Evolutionary conservation across 92 coral and sea anemone genomes (phyloP).

Genomic region (Montipora capitata): DNA sequence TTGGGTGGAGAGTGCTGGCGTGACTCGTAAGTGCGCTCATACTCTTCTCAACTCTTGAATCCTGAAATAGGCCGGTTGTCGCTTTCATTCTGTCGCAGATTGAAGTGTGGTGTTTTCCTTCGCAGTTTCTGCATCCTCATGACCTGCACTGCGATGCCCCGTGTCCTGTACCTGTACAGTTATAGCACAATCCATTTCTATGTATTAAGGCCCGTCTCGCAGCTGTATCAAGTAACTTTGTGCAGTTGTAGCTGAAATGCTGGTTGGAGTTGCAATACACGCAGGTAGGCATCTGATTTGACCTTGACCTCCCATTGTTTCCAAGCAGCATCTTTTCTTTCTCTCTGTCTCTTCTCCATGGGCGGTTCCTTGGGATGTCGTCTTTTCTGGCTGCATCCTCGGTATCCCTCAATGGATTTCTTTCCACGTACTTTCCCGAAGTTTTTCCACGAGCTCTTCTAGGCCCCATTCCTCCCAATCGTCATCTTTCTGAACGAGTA

Average conservation of each 20-base stretch:
- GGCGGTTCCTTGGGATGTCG: conserved; percentile 8
- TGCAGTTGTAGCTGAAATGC: conserved; percentile 49
- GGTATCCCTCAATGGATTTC: conserved; percentile 41
- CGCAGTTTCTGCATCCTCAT: conserved; percentile 64
- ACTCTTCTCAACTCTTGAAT: conserved; percentile 22
- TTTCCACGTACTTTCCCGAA: conserved; percentile 61
- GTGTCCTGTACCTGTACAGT: conserved; percentile 57
- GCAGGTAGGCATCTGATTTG: conserved; percentile 28
- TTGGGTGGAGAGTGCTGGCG: conserved; percentile 44
- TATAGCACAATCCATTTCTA: conserved; percentile 53
- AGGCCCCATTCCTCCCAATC: conserved; percentile 73
- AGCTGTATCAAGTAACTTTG: conserved; percentile 48
- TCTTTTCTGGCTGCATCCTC: not conserved
- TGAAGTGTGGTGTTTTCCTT: conserved; percentile 69
- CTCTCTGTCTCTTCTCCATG: conserved; percentile 29
- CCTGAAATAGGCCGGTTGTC: not conserved
- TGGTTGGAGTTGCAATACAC: conserved; percentile 45
- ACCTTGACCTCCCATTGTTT: conserved; percentile 18
- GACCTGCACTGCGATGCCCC: conserved; percentile 69
- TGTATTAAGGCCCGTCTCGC: conserved; percentile 38
- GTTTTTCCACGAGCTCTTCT: conserved; percentile 65
- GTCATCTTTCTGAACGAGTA: conserved; percentile 65
- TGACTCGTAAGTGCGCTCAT: conserved; percentile 26
- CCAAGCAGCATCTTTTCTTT: conserved; percentile 32
- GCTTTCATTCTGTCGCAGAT: conserved; percentile 56